Evolutionary conservation across 2,888 invertebrate species (phyloP).

Genomic region (Lepidocyrtoides sp.): DNA sequence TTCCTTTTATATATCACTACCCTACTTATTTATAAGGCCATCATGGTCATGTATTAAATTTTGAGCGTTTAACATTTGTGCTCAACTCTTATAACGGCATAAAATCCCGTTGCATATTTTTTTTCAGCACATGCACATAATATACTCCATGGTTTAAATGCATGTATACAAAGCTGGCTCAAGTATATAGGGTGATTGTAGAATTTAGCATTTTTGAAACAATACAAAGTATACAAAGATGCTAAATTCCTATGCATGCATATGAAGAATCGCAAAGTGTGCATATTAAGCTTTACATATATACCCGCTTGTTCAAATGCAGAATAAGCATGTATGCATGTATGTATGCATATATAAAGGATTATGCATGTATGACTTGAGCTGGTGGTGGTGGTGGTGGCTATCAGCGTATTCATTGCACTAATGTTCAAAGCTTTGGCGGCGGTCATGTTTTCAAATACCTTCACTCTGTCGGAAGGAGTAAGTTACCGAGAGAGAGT

Average conservation of each 20-base stretch:
- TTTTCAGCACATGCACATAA: slow-evolving; percentile 8
- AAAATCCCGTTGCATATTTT: background rate
- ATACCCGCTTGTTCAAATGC: no score
- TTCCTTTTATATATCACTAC: background rate
- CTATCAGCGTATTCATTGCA: slow-evolving; percentile 52
- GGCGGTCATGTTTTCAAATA: slow-evolving; percentile 63
- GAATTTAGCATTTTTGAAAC: no score
- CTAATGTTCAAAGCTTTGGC: slow-evolving; percentile 51
- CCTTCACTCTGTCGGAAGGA: slow-evolving; percentile 62
- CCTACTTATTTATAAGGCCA: slow-evolving; percentile 33
- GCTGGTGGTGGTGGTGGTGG: background rate
- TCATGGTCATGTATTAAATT: slow-evolving; percentile 35
- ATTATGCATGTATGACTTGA: background rate
- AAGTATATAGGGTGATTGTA: no score
- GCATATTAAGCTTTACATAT: no score
- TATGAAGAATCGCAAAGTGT: no score
- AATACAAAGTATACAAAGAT: no score
- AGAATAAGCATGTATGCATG: no score
- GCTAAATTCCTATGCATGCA: no score
- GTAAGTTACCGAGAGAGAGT: slow-evolving; percentile 58
- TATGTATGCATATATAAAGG: slow-evolving; percentile 2
- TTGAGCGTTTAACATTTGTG: slow-evolving; percentile 40
- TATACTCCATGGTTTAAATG: no score
- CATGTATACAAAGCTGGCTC: no score
- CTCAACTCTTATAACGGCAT: background rate